Evolutionary conservation across 2,888 invertebrate species (phyloP), one percentile per base, ranked within the genome.

Genomic region (Nomada hirtipes): DNA sequence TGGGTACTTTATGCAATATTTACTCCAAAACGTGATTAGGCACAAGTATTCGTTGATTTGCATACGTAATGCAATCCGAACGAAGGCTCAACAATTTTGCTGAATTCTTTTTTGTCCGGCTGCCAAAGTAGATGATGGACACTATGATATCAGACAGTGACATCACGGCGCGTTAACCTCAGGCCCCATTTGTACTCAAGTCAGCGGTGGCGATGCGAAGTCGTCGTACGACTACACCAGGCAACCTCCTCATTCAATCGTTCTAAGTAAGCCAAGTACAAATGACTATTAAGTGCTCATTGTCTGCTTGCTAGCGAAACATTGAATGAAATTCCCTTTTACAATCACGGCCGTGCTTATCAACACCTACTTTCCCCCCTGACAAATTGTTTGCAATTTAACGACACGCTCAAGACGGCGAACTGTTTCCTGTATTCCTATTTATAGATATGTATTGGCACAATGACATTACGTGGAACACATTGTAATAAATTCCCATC

Each of bases 151-250:
- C 82, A 84, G 55, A 55, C n/a, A 68, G 42, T 84, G 85, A 84
- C 77, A 75, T 81, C 81, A 81, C 69, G 47, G 83, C 77, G 42
- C 83, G 69, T 83, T 83, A 83, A 83, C 83, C 83, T 83, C 76
- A 72, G 60, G 23, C n/a, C 68, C 61, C 71, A 71, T 76, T 80
- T 70, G 79, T 59, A 70, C 68, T 67, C 61, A 73, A 74, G 82
- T 77, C 71, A 64, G 67, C 59, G 71, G 74, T 63, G 36, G 64
- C 55, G 68, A 83, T 74, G 68, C 79, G 76, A 83, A 79, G 74
- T 83, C 75, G 79, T 83, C 82, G 76, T 70, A 59, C 71, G 75
- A 82, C 68, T 61, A 29, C 70, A 65, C 47, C 72, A 18, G 52
- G 64, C 60, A 61, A 47, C 23, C 76, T 69, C 55, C 65, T 76